Evolutionary conservation across 2,888 invertebrate species (phyloP).

Genomic region (Amphipyra berbera): DNA sequence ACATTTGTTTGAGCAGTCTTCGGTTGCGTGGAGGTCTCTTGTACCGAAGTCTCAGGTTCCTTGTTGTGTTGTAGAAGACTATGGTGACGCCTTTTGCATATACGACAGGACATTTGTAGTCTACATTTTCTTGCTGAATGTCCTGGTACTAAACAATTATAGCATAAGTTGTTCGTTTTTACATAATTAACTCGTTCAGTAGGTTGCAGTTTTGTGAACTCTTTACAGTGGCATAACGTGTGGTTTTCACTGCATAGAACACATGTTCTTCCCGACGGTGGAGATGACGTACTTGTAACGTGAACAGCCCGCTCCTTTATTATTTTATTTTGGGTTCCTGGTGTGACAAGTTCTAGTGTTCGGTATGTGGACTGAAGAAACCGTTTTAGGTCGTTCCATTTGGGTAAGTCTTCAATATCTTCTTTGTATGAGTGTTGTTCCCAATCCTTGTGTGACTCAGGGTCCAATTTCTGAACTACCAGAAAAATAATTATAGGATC

Average conservation of each 20-base stretch:
- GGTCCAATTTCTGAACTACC: slow-evolving; percentile 22
- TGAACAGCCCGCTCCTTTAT: neutral
- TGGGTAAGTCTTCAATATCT: slow-evolving; percentile 2
- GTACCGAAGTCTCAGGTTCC: neutral
- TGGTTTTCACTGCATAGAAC: slow-evolving; percentile 1
- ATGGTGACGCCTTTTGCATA: slow-evolving; percentile 10
- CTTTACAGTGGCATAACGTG: slow-evolving; percentile 1
- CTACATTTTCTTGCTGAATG: slow-evolving; percentile 3
- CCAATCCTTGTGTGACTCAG: slow-evolving; percentile 21
- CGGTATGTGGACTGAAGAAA: slow-evolving; percentile 3
- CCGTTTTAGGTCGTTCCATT: slow-evolving; percentile 1
- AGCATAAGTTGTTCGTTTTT: slow-evolving; percentile 10
- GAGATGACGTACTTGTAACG: neutral
- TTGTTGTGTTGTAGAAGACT: slow-evolving; percentile 6
- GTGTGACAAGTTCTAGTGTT: slow-evolving; percentile 9
- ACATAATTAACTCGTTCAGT: neutral
- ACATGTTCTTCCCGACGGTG: neutral
- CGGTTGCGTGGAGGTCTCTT: slow-evolving; percentile 4
- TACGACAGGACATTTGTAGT: slow-evolving; percentile 6
- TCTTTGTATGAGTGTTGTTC: slow-evolving; percentile 3
- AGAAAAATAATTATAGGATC: slow-evolving; percentile 25
- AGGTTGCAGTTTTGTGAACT: slow-evolving; percentile 8
- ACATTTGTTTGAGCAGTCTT: neutral
- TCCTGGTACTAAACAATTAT: slow-evolving; percentile 15
- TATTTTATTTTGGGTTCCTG: neutral